phyloP scores from a whole-genome alignment of 2,797 vertebrate species.

The Channallabes apus region DNA sequence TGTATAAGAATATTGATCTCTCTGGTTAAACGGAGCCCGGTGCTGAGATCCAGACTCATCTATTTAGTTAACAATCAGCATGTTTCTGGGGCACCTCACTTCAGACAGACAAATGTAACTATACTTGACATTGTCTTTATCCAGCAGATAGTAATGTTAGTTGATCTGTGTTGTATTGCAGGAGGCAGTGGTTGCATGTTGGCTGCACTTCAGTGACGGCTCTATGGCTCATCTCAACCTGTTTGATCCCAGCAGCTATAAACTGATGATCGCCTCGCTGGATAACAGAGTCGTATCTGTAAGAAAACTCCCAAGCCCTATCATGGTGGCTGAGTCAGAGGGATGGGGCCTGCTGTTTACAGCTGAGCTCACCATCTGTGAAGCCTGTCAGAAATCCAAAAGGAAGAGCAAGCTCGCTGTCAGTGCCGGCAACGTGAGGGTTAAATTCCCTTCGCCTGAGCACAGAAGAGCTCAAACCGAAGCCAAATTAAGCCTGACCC shows the following conservation, averaged over 20 bases:
- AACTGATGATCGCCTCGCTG: slow-evolving; percentile 78
- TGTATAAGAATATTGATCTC: slow-evolving; percentile 55
- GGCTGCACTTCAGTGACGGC: slow-evolving; percentile 92
- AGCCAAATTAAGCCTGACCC: slow-evolving; percentile 56
- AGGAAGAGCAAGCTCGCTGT: slow-evolving; percentile 85
- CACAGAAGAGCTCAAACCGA: slow-evolving; percentile 46
- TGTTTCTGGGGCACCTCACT: background rate
- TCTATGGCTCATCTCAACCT: slow-evolving; percentile 82
- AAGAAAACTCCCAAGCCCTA: slow-evolving; percentile 75
- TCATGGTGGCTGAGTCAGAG: slow-evolving; percentile 78
- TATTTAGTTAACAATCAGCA: slow-evolving; percentile 54
- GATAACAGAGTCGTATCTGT: slow-evolving; percentile 84
- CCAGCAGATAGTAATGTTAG: background rate
- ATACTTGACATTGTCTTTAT: background rate
- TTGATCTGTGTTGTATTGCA: slow-evolving; percentile 58
- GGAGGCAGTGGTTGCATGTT: slow-evolving; percentile 90
- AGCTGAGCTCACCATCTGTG: slow-evolving; percentile 88
- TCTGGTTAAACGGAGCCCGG: slow-evolving; percentile 55
- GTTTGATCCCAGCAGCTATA: slow-evolving; percentile 83
- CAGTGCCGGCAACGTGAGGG: slow-evolving; percentile 75
- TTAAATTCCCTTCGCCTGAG: slow-evolving; percentile 71
- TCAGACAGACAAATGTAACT: background rate
- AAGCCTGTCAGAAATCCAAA: slow-evolving; percentile 91
- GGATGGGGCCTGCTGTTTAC: slow-evolving; percentile 79
- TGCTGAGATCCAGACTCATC: slow-evolving; percentile 40